phyloP scores from a whole-genome alignment of 2,888 invertebrate genomes.

The Brenthis daphne region DNA sequence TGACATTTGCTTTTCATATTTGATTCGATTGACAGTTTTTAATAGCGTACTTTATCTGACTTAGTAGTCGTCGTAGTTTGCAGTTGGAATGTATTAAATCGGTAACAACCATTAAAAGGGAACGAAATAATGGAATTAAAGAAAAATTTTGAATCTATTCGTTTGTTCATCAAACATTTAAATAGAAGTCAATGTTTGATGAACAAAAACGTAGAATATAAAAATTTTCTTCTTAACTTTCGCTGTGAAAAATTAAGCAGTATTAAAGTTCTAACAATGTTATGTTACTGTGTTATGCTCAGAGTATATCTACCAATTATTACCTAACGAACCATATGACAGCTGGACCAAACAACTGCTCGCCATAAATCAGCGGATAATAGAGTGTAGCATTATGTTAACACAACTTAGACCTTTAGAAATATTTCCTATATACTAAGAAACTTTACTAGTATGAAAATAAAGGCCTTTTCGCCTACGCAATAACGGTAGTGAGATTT shows the following conservation, averaged over 20 bases:
- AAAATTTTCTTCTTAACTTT: too few relatives aligned
- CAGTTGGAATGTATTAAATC: too few relatives aligned
- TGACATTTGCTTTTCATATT: too few relatives aligned
- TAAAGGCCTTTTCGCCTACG: slow-evolving; percentile 41
- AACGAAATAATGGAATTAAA: too few relatives aligned
- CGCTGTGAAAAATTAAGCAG: background rate
- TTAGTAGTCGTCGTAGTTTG: too few relatives aligned
- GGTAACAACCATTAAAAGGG: too few relatives aligned
- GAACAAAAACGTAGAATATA: too few relatives aligned
- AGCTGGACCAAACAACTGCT: slow-evolving; percentile 38
- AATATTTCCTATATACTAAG: slow-evolving; percentile 33
- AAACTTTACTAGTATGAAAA: slow-evolving; percentile 39
- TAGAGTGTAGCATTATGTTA: slow-evolving; percentile 53
- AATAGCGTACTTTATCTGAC: too few relatives aligned
- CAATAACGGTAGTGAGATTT: slow-evolving; percentile 24
- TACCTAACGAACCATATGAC: slow-evolving; percentile 42
- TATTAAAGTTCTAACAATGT: background rate
- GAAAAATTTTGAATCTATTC: too few relatives aligned
- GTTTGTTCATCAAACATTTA: too few relatives aligned
- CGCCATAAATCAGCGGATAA: slow-evolving; percentile 56
- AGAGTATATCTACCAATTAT: slow-evolving; percentile 35
- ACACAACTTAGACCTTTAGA: slow-evolving; percentile 53
- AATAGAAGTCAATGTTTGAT: too few relatives aligned
- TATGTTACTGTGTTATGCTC: slow-evolving; percentile 1
- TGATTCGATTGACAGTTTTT: too few relatives aligned